Percentiles rank a stretch among this genome's conserved stretches.
Conservation (phyloP, 1,140 invertebrate genomes). For the Pseudomyrmex pallidus region DNA sequence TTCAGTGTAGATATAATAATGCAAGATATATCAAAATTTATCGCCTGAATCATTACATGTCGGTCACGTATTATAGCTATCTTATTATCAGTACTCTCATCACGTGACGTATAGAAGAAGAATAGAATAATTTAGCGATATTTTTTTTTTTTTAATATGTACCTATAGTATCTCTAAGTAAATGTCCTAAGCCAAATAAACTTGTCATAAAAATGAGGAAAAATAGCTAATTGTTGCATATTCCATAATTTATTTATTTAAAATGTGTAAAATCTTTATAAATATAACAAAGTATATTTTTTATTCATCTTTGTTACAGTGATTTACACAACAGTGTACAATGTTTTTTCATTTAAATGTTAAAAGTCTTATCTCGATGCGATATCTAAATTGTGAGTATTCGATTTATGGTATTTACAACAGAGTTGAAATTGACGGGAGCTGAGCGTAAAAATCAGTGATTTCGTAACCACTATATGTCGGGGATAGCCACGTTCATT, state of each 20-base stretch:
- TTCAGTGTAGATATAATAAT: constrained; percentile 59
- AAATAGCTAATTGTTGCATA: neutral
- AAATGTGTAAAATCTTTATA: neutral
- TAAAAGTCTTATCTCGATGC: constrained; percentile 26
- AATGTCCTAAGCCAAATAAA: neutral
- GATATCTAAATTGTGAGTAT: constrained; percentile 52
- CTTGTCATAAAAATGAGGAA: neutral
- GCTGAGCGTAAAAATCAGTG: constrained; percentile 82
- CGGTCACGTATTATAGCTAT: constrained; percentile 30
- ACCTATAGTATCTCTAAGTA: neutral
- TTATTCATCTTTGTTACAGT: neutral
- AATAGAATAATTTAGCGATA: constrained; percentile 43
- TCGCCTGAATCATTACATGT: constrained; percentile 45
- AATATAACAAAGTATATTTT: too few relatives aligned
- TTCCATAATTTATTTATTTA: neutral
- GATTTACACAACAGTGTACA: neutral
- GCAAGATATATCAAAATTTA: constrained; percentile 56
- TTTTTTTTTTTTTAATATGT: neutral
- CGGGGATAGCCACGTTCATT: constrained; percentile 84
- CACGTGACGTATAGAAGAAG: constrained; percentile 60
- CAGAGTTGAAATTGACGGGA: constrained; percentile 69
- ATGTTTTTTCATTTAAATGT: constrained; percentile 10
- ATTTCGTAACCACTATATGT: constrained; percentile 83
- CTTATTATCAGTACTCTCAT: constrained; percentile 62
- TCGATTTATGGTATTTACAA: constrained; percentile 70